These are phyloP conservation scores for Hemiscyllium ocellatum DNA, from an alignment of 2,113 vertebrate species.

Conservation along the genomic window DNA sequence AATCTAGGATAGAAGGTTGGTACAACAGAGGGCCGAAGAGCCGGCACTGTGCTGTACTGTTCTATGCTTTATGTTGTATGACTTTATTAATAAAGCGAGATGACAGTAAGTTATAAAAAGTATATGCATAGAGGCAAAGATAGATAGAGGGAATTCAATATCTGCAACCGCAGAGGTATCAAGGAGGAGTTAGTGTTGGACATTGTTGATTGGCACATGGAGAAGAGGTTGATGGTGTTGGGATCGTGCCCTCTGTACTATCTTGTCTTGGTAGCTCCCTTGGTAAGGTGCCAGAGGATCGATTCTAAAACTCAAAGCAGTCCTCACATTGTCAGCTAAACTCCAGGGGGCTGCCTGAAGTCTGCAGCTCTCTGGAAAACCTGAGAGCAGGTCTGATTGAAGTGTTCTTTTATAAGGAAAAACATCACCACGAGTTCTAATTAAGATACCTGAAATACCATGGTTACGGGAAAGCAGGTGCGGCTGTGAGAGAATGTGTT, in stretches of 20 bases:
- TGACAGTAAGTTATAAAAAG: not conserved
- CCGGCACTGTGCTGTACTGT: no score
- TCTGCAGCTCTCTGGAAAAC: not conserved
- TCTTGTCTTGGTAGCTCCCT: not conserved
- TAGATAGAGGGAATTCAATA: not conserved
- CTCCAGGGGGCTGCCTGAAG: no score
- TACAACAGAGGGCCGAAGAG: no score
- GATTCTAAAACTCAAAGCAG: not conserved
- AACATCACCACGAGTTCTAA: not conserved
- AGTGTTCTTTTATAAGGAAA: not conserved
- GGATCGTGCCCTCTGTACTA: not conserved
- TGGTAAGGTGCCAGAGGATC: no score
- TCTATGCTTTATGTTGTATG: no score
- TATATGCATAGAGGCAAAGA: not conserved
- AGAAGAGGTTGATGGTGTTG: not conserved
- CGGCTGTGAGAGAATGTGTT: not conserved
- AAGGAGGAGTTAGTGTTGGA: not conserved
- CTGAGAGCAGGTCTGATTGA: not conserved
- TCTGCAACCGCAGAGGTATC: not conserved
- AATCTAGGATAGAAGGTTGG: no score
- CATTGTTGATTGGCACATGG: not conserved
- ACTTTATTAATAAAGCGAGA: not conserved
- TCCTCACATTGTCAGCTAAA: not conserved
- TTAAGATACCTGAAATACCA: conserved; percentile 2
- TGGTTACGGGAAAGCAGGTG: not conserved